These are phyloP conservation scores for Amitus sp. DNA, from an alignment of 2,888 invertebrate genomes.

Conservation along the genomic window DNA sequence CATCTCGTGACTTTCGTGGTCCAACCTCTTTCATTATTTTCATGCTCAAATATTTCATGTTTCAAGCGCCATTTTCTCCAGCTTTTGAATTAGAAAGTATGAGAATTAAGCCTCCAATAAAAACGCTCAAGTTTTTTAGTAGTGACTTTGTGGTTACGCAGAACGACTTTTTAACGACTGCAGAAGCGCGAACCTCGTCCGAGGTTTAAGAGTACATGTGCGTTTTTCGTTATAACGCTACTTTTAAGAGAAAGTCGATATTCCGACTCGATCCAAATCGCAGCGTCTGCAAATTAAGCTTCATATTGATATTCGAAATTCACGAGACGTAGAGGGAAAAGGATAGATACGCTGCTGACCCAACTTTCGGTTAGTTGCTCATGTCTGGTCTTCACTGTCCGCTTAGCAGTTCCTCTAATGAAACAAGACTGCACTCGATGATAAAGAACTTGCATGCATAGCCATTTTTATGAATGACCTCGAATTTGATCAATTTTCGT, in stretches of 20 bases:
- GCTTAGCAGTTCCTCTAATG: conserved; percentile 59
- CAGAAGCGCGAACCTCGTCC: conserved; percentile 29
- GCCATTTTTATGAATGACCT: conserved; percentile 31
- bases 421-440: conserved; percentile 46
- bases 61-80: too few relatives aligned
- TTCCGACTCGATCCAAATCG: conserved; percentile 49
- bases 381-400: conserved; percentile 50
- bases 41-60: not conserved
- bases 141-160: too few relatives aligned
- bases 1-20: too few relatives aligned
- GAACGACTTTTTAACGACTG: conserved; percentile 60
- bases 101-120: too few relatives aligned
- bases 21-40: too few relatives aligned
- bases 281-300: conserved; percentile 55
- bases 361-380: conserved; percentile 60
- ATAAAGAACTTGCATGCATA: conserved; percentile 37
- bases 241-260: conserved; percentile 36
- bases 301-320: conserved; percentile 31
- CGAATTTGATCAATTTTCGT: conserved; percentile 19
- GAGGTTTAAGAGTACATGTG: too few relatives aligned
- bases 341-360: conserved; percentile 60
- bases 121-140: too few relatives aligned
- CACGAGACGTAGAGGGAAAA: conserved; percentile 26
- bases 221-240: too few relatives aligned
- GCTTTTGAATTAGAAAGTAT: too few relatives aligned